phyloP scores from a whole-genome alignment of 2,888 invertebrate species.

The Iphiclides podalirius region DNA sequence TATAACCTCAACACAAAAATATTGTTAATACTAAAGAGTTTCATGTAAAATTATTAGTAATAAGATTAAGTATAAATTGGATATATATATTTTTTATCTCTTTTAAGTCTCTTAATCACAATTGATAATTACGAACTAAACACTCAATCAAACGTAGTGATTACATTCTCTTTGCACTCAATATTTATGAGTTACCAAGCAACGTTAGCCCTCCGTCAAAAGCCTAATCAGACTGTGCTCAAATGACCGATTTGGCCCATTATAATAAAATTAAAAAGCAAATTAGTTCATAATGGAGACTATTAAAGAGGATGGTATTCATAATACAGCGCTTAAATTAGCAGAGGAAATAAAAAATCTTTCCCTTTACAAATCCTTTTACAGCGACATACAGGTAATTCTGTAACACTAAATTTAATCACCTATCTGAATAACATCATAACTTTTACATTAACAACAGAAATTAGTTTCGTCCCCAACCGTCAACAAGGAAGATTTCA shows the following conservation, averaged over 20 bases:
- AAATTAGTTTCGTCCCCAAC: constrained; percentile 87
- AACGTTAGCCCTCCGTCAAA: constrained; percentile 4
- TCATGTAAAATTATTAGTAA: too few relatives aligned
- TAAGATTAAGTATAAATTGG: too few relatives aligned
- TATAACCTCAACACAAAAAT: too few relatives aligned
- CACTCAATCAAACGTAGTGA: too few relatives aligned
- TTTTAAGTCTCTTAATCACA: background rate
- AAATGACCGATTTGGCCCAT: constrained; percentile 10
- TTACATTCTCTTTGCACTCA: too few relatives aligned
- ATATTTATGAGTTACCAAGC: constrained; percentile 16
- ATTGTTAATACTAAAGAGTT: too few relatives aligned
- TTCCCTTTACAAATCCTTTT: constrained; percentile 87
- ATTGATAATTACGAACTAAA: background rate
- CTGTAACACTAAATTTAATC: background rate
- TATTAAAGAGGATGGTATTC: constrained; percentile 82
- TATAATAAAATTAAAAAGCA: constrained; percentile 9
- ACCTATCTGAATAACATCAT: background rate
- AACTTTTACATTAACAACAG: constrained; percentile 59
- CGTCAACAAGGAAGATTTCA: constrained; percentile 89
- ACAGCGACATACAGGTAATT: constrained; percentile 88
- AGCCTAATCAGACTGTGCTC: background rate
- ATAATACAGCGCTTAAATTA: constrained; percentile 87
- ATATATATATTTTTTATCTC: too few relatives aligned
- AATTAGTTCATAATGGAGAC: constrained; percentile 63
- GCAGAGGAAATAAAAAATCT: constrained; percentile 89